phyloP scores from a whole-genome alignment of 2,113 vertebrate genomes.

The Tiliqua scincoides region DNA sequence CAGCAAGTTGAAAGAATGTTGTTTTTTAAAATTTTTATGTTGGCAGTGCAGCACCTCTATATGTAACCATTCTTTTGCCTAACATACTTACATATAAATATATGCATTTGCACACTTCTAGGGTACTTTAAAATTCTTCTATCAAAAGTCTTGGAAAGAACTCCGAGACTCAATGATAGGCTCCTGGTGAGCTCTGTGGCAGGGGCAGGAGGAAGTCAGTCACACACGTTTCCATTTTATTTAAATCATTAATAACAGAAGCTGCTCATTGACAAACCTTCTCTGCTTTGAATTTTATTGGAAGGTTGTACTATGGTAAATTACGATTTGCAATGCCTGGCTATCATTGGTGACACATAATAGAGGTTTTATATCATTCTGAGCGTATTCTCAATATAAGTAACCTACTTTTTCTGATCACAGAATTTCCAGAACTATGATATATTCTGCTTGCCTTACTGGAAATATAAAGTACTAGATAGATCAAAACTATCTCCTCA shows the following conservation, averaged over 20 bases:
- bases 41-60: too few species aligned
- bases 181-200: neutral
- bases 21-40: too few species aligned
- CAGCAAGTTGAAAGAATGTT: too few species aligned
- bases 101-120: too few species aligned
- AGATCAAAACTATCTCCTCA: slow-evolving; percentile 14
- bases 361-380: slow-evolving; percentile 21
- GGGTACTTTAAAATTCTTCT: slow-evolving; percentile 22
- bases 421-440: slow-evolving; percentile 7
- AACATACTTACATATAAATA: neutral
- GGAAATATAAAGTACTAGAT: slow-evolving; percentile 20
- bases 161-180: neutral
- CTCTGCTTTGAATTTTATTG: slow-evolving; percentile 19
- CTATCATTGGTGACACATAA: slow-evolving; percentile 24
- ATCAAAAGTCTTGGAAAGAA: neutral
- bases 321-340: slow-evolving; percentile 8
- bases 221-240: slow-evolving; percentile 48
- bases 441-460: slow-evolving; percentile 19
- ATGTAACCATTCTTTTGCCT: too few species aligned
- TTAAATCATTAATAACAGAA: slow-evolving; percentile 33
- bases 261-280: slow-evolving; percentile 12
- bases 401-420: slow-evolving; percentile 17
- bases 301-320: neutral
- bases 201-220: neutral
- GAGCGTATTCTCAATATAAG: slow-evolving; percentile 11